phyloP scores from a whole-genome alignment of 2,113 vertebrate species.

The Macaca fascicularis region DNA sequence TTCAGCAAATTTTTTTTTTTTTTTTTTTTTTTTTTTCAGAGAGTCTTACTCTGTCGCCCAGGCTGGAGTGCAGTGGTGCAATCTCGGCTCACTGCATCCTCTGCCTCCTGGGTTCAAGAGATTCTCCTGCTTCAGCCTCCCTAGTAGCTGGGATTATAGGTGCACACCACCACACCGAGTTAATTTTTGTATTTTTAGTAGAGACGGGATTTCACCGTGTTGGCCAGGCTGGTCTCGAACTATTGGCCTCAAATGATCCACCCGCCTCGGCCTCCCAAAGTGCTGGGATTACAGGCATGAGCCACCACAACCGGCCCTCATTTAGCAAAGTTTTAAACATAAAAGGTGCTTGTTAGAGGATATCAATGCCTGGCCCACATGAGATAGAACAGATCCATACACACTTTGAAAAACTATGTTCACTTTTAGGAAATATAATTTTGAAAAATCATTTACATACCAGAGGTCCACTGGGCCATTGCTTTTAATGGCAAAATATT shows the following conservation, averaged over 20 bases:
- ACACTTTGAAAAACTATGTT: not conserved
- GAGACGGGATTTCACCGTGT: rapidly evolving
- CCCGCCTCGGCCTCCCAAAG: no score
- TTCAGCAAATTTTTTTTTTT: not conserved
- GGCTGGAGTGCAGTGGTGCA: no score
- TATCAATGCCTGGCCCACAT: not conserved
- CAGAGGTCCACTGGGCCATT: not conserved
- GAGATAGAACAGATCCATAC: not conserved
- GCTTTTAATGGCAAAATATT: not conserved
- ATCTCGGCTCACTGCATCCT: no score
- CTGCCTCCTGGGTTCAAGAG: no score
- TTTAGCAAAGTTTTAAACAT: not conserved
- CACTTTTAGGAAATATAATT: not conserved
- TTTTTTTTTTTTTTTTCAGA: not conserved
- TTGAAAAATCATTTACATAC: not conserved
- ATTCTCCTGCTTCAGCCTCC: no score
- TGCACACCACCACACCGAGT: no score
- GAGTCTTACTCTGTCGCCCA: no score
- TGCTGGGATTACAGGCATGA: no score
- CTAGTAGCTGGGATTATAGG: no score
- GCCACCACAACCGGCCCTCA: rapidly evolving
- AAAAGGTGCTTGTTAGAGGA: not conserved
- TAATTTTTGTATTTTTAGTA: no score
- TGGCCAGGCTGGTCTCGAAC: no score
- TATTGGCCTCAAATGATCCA: no score